phyloP scores from a whole-genome alignment of 2,888 invertebrate species.

The Ormyrus pomaceus region DNA sequence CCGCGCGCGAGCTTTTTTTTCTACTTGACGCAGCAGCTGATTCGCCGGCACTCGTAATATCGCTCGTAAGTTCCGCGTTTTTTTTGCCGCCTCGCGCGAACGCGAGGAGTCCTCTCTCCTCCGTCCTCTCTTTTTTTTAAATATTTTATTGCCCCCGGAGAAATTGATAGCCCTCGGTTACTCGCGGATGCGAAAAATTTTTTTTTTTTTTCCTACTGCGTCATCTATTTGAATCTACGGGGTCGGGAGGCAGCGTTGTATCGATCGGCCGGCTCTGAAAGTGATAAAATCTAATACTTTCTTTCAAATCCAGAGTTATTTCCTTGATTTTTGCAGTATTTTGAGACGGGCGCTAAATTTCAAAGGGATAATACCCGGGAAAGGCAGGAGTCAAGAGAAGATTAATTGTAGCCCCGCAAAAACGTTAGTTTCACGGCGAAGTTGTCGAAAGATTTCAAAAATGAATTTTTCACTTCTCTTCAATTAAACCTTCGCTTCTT shows the following conservation, averaged over 20 bases:
- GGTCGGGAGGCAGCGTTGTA: neutral
- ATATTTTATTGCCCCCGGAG: slow-evolving; percentile 15
- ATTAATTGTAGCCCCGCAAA: neutral
- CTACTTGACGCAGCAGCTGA: neutral
- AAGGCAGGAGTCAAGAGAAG: too few relatives aligned
- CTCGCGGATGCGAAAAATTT: neutral
- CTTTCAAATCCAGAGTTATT: neutral
- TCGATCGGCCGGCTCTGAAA: neutral
- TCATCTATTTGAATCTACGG: slow-evolving; percentile 20
- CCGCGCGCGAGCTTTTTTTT: neutral
- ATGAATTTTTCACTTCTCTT: too few relatives aligned
- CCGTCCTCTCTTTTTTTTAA: neutral
- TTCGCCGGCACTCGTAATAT: slow-evolving; percentile 16
- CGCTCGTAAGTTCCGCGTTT: slow-evolving; percentile 25
- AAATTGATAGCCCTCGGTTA: neutral
- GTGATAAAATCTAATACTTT: neutral
- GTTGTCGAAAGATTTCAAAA: too few relatives aligned
- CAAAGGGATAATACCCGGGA: too few relatives aligned
- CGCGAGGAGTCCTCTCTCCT: neutral
- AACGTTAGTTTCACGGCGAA: neutral
- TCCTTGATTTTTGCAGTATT: neutral
- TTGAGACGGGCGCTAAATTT: too few relatives aligned
- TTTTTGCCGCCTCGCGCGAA: neutral
- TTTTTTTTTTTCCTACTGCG: neutral
- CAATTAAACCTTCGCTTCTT: too few relatives aligned